Evolutionary conservation across 2,113 vertebrate species (phyloP).

Genomic region (Zosterops pallidus): DNA sequence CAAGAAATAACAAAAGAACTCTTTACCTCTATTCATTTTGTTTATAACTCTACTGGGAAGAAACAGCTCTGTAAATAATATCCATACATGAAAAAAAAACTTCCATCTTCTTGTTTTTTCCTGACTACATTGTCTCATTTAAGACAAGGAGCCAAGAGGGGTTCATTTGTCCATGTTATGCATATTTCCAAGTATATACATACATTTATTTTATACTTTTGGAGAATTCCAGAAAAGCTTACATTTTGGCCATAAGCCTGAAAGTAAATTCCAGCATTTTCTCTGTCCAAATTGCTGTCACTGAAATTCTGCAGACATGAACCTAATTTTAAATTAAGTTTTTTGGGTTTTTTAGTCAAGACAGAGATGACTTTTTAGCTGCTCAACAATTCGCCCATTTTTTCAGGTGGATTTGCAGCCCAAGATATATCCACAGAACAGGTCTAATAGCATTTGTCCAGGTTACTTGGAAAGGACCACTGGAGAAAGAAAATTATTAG

Average conservation of each 20-base stretch:
- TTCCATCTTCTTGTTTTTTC: neutral
- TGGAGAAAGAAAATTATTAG: neutral
- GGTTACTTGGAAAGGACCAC: neutral
- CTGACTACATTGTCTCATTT: neutral
- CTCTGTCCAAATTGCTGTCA: neutral
- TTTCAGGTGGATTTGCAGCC: neutral
- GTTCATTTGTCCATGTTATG: neutral
- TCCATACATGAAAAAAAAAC: neutral
- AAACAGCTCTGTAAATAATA: conserved; percentile 21
- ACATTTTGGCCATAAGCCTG: neutral
- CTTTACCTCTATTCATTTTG: neutral
- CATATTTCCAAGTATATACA: neutral
- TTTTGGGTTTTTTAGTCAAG: neutral
- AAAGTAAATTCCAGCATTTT: neutral
- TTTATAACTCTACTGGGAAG: conserved; percentile 17
- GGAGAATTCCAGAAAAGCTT: neutral
- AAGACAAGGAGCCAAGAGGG: neutral
- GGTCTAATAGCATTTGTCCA: neutral
- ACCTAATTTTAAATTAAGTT: conserved; percentile 12
- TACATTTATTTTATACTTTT: neutral
- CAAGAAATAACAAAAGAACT: neutral
- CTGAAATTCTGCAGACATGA: neutral
- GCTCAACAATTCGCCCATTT: neutral
- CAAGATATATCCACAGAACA: neutral
- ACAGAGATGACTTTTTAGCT: neutral